Conservation (phyloP, 2,113 vertebrate genomes). For the Columba janthina region DNA sequence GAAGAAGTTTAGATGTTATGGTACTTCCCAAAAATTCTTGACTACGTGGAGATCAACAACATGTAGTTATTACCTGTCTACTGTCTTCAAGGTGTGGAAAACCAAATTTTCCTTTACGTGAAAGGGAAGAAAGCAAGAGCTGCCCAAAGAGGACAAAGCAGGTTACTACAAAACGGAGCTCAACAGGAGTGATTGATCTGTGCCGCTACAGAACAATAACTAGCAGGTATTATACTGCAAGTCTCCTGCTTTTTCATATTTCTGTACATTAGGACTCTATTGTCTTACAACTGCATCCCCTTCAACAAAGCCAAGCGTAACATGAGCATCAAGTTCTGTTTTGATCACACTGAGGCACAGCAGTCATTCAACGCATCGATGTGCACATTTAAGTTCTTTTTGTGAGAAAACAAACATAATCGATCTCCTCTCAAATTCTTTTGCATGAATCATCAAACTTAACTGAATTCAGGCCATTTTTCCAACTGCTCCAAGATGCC, state of each 20-base stretch:
- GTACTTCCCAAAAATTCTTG: not conserved
- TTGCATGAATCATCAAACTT: not conserved
- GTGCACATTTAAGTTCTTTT: not conserved
- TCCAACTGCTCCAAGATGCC: not conserved
- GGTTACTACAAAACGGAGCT: not conserved
- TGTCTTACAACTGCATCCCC: not conserved
- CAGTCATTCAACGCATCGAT: accelerated
- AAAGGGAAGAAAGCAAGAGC: not conserved
- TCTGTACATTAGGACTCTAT: not conserved
- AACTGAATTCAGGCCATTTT: not conserved
- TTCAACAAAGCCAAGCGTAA: not conserved
- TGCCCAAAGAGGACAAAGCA: not conserved
- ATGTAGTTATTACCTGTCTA: not conserved
- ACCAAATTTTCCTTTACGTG: not conserved
- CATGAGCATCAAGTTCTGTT: not conserved
- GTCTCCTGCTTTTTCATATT: not conserved
- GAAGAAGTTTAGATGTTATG: not conserved
- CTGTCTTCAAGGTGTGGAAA: not conserved
- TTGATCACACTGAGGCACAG: not conserved
- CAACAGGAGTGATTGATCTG: not conserved
- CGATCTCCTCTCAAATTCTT: not conserved
- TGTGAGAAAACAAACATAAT: not conserved
- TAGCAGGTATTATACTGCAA: not conserved
- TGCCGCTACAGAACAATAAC: not conserved
- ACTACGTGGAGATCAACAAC: not conserved